Conservation (phyloP, 2,888 invertebrate genomes). For the Biston betularia region DNA sequence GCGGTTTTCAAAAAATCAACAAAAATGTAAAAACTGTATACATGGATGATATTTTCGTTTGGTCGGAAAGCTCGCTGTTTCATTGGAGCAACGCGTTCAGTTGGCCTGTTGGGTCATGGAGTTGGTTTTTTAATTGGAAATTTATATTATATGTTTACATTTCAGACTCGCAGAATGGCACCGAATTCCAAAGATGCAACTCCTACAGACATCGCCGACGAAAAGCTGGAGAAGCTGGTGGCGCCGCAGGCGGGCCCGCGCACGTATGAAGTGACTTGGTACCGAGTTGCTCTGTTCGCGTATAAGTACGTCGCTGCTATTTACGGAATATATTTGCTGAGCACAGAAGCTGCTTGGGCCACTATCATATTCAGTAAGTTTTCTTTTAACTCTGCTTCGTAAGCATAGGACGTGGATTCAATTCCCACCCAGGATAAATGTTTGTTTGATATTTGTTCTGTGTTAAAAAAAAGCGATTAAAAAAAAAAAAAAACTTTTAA, state of each 20-base stretch:
- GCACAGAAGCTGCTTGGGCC: conserved; percentile 13
- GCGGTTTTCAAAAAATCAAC: too few relatives aligned
- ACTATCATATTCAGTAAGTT: conserved; percentile 26
- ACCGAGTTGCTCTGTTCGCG: not conserved
- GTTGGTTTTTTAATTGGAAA: too few relatives aligned
- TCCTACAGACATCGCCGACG: not conserved
- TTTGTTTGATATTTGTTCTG: too few relatives aligned
- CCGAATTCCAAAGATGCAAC: not conserved
- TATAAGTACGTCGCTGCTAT: not conserved
- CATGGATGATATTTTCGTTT: too few relatives aligned
- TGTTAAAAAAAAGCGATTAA: too few relatives aligned
- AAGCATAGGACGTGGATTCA: too few relatives aligned
- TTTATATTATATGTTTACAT: not conserved
- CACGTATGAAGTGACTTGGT: conserved; percentile 7
- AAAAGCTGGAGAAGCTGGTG: not conserved
- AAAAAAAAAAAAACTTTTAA: too few relatives aligned
- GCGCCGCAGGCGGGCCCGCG: conserved; percentile 4
- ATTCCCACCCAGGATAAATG: too few relatives aligned
- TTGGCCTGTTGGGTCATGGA: too few relatives aligned
- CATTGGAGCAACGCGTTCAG: too few relatives aligned
- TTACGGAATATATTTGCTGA: conserved; percentile 13
- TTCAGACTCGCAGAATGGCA: not conserved
- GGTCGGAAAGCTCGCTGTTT: too few relatives aligned
- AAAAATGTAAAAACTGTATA: too few relatives aligned
- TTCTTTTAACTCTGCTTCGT: not conserved